A percentile compares a stretch with the other conserved stretches of the same genome.
These are phyloP conservation scores for Scaptomyza flava DNA, from an alignment of 2,888 invertebrate species.

Conservation along the genomic window DNA sequence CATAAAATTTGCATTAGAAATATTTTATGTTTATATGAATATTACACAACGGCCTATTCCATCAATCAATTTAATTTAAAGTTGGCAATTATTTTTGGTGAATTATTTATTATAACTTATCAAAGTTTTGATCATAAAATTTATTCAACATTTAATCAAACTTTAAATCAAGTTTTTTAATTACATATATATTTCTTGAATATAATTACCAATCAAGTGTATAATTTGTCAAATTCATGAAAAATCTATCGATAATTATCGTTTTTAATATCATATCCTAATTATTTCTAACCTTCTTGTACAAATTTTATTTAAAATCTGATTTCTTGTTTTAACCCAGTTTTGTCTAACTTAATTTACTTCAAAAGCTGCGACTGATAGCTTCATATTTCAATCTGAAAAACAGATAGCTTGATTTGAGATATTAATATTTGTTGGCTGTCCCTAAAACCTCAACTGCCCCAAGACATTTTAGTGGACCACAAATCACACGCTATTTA, in stretches of 20 bases:
- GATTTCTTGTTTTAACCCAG: background rate
- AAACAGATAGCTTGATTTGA: background rate
- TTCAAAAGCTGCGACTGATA: background rate
- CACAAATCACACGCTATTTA: slow-evolving; percentile 33
- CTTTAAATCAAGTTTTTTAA: too few relatives aligned
- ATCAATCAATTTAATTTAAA: background rate
- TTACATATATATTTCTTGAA: too few relatives aligned
- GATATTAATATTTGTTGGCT: background rate
- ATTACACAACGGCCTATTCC: too few relatives aligned
- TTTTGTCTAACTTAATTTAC: too few relatives aligned
- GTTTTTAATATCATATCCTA: background rate
- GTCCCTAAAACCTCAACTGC: background rate
- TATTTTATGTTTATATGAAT: too few relatives aligned
- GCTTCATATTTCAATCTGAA: background rate
- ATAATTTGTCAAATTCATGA: too few relatives aligned
- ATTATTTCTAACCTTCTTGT: background rate
- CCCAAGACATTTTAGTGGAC: slow-evolving; percentile 8
- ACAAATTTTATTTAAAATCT: background rate
- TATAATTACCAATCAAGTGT: too few relatives aligned
- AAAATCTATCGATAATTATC: background rate
- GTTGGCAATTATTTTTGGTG: background rate
- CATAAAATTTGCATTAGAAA: too few relatives aligned
- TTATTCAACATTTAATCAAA: too few relatives aligned
- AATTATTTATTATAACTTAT: too few relatives aligned
- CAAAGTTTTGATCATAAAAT: too few relatives aligned